A percentile compares a stretch with the other conserved stretches of the same genome.
phyloP scores from a whole-genome alignment of 2,888 invertebrate genomes.

The Gari tellinella region DNA sequence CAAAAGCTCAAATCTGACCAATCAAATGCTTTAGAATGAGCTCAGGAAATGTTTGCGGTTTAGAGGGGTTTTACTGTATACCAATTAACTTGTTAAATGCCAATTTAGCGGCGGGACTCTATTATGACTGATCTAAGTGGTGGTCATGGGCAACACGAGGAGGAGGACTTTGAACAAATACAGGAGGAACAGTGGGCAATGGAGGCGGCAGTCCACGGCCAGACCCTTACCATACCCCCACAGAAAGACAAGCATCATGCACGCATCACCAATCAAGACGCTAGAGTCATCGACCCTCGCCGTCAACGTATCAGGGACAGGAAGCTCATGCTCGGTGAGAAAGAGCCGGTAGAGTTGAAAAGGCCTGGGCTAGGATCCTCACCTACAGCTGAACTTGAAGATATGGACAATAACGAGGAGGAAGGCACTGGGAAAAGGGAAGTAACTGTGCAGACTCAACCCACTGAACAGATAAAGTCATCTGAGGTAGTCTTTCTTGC shows the following conservation, averaged over 20 bases:
- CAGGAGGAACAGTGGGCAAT: slow-evolving; percentile 63
- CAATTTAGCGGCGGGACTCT: no score
- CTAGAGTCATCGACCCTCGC: slow-evolving; percentile 22
- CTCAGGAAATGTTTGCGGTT: no score
- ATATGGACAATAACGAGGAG: neutral
- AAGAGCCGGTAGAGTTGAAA: slow-evolving; percentile 22
- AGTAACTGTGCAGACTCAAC: no score
- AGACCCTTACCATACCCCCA: slow-evolving; percentile 63
- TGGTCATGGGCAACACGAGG: slow-evolving; percentile 31
- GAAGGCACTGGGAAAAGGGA: neutral
- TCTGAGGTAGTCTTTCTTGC: slow-evolving; percentile 1
- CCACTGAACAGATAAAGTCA: no score
- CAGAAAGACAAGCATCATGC: slow-evolving; percentile 54
- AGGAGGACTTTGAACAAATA: slow-evolving; percentile 51
- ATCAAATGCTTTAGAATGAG: no score
- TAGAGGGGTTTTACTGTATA: no score
- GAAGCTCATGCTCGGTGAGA: slow-evolving; percentile 32
- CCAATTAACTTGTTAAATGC: no score
- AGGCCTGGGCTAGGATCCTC: slow-evolving; percentile 60
- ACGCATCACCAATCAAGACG: slow-evolving; percentile 24
- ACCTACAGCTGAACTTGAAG: slow-evolving; percentile 60
- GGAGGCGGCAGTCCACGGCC: slow-evolving; percentile 59
- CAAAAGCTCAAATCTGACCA: no score
- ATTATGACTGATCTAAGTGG: no score
- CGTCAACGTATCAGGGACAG: slow-evolving; percentile 29